Evolutionary conservation across 2,888 invertebrate genomes (phyloP).

Genomic region (Tubiluchus corallicola): DNA sequence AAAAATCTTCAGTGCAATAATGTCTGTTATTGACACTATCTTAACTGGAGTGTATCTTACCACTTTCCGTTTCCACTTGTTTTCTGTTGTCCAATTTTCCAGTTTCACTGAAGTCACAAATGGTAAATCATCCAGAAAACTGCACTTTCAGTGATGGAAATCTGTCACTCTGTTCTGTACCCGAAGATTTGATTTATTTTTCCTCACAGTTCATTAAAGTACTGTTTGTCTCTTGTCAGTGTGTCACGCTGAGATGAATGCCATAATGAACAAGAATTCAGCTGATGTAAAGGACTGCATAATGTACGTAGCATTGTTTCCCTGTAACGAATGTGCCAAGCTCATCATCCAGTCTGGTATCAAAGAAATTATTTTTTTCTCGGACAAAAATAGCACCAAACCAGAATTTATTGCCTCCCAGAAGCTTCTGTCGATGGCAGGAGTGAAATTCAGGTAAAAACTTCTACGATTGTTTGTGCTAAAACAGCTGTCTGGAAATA

Average conservation of each 20-base stretch:
- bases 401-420: constrained; percentile 51
- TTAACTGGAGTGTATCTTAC: too few relatives aligned
- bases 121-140: too few relatives aligned
- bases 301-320: constrained; percentile 76
- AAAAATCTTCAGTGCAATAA: too few relatives aligned
- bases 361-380: constrained; percentile 45
- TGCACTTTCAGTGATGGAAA: background rate
- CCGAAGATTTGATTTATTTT: too few relatives aligned
- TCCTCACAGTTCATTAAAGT: too few relatives aligned
- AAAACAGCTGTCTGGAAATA: background rate
- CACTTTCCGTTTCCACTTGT: too few relatives aligned
- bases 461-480: constrained; percentile 4
- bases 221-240: constrained; percentile 39
- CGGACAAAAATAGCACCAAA: constrained; percentile 57
- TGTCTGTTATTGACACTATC: too few relatives aligned
- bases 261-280: constrained; percentile 73
- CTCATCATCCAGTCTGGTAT: constrained; percentile 86
- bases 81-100: too few relatives aligned
- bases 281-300: constrained; percentile 54
- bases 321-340: constrained; percentile 95
- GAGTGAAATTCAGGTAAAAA: constrained; percentile 41
- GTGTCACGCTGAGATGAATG: constrained; percentile 95
- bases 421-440: constrained; percentile 56
- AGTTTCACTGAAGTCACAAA: too few relatives aligned
- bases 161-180: background rate